A percentile compares a stretch with the other conserved stretches of the same genome.
phyloP scores from a whole-genome alignment of 2,797 vertebrate species.

The Fundulus diaphanus region DNA sequence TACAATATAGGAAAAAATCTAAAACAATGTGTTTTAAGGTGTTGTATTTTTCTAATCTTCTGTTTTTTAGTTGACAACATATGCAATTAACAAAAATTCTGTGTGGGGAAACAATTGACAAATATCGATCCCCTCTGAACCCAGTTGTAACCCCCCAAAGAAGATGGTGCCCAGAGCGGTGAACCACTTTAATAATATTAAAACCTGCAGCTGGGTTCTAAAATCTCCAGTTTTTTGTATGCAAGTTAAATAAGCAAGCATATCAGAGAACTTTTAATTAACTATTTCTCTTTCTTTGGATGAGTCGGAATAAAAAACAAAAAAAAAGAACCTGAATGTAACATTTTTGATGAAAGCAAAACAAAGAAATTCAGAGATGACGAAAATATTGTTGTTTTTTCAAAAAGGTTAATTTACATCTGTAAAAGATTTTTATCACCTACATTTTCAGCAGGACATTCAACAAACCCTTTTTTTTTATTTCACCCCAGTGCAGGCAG shows the following conservation, averaged over 20 bases:
- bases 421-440: too few species aligned
- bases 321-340: not conserved
- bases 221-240: not conserved
- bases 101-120: not conserved
- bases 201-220: too few species aligned
- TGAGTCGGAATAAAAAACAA: not conserved
- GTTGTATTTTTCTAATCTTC: not conserved
- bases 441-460: not conserved
- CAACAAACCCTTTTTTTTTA: conserved; percentile 8
- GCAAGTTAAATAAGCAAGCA: not conserved
- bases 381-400: too few species aligned
- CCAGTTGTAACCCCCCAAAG: too few species aligned
- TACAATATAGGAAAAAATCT: not conserved
- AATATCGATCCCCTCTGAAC: not conserved
- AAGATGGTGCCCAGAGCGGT: too few species aligned
- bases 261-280: not conserved
- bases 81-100: not conserved
- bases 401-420: too few species aligned
- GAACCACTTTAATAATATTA: too few species aligned
- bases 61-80: not conserved
- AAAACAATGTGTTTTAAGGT: not conserved
- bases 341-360: not conserved
- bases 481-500: conserved; percentile 56
- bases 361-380: not conserved
- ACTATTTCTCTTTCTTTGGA: not conserved